A percentile compares a stretch with the other conserved stretches of the same genome.
Evolutionary conservation across 1,140 invertebrate species (phyloP).

Genomic region (Saccostrea echinata): DNA sequence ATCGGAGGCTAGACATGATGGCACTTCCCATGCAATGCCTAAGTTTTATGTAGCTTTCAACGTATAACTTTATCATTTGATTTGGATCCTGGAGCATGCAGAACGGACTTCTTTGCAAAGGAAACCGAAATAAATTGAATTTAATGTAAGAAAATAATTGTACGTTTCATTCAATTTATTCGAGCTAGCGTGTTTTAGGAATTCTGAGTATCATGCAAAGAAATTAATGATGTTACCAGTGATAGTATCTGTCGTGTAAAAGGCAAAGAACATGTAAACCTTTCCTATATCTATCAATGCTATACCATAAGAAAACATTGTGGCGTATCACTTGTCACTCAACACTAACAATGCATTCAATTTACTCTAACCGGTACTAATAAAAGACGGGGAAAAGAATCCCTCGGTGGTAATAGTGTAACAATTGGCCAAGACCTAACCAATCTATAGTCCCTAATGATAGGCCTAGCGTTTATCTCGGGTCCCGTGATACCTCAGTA

Average conservation of each 20-base stretch:
- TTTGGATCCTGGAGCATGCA: not conserved
- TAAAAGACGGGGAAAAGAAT: slow-evolving; percentile 16
- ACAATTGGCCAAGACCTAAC: slow-evolving; percentile 11
- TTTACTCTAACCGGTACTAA: not conserved
- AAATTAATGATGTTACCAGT: not conserved
- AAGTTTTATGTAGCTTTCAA: not conserved
- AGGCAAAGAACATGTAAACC: not conserved
- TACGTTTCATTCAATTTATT: not conserved
- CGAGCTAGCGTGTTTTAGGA: not conserved
- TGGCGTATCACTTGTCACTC: not conserved
- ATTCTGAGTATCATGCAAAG: not conserved
- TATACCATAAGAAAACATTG: not conserved
- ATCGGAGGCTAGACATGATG: not conserved
- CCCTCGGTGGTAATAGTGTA: not conserved
- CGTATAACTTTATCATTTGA: slow-evolving; percentile 4
- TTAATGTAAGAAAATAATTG: not conserved
- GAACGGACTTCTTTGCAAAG: not conserved
- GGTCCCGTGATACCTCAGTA: not conserved
- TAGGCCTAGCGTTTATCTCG: not conserved
- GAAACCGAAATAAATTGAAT: not conserved
- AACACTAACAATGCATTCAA: not conserved
- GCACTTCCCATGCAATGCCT: not conserved
- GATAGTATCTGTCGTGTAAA: not conserved
- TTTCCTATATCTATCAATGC: not conserved
- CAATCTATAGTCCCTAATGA: slow-evolving; percentile 22